These are phyloP conservation scores for Suricata suricatta DNA, from an alignment of 2,113 vertebrate genomes.

Conservation along the genomic window DNA sequence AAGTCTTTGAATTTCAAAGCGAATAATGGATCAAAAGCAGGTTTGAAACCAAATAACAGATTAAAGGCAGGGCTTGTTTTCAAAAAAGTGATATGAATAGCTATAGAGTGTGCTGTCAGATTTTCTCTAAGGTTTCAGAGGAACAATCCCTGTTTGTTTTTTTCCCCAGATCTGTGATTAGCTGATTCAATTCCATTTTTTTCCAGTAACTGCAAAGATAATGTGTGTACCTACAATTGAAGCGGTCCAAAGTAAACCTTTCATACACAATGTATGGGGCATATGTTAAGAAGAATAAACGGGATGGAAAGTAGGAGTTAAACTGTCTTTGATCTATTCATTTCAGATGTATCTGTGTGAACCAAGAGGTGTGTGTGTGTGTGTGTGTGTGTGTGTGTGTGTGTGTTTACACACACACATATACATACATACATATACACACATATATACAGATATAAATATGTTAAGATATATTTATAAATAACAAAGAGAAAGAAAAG, in stretches of 20 bases:
- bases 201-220: slow-evolving; percentile 28
- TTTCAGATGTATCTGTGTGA: background rate
- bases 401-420: background rate
- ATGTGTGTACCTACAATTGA: background rate
- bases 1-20: slow-evolving; percentile 77
- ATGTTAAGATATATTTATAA: no score
- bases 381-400: no score
- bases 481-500: background rate
- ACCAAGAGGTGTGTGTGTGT: background rate
- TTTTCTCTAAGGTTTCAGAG: slow-evolving; percentile 68
- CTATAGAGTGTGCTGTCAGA: slow-evolving; percentile 49
- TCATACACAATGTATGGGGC: background rate
- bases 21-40: slow-evolving; percentile 78
- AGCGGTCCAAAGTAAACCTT: slow-evolving; percentile 34
- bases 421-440: background rate
- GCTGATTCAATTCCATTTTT: slow-evolving; percentile 45
- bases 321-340: background rate
- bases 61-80: slow-evolving; percentile 72
- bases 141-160: slow-evolving; percentile 16
- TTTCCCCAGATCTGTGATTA: slow-evolving; percentile 39
- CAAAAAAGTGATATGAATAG: slow-evolving; percentile 58
- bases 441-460: no score
- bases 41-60: slow-evolving; percentile 76
- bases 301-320: background rate
- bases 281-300: background rate